Base-by-base conservation (phyloP, 2,888 invertebrate species). In the Drosophila anomelani region DNA sequence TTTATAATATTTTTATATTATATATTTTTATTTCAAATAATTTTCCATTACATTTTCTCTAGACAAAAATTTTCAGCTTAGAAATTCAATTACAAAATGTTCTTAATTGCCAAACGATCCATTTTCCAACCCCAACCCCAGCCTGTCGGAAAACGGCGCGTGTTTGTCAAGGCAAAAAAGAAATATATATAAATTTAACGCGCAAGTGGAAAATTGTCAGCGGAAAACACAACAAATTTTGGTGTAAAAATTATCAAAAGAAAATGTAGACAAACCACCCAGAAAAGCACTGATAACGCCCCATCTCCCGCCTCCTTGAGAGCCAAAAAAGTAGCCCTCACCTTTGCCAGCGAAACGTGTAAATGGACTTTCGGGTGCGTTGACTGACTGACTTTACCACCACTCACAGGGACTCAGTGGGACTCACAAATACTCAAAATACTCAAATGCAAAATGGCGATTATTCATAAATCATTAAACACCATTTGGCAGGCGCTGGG, bases 381-480 rank as follows among this genome's bases (percentile, higher is more conserved):
- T 84, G 84, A 88, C 88, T 88, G 83, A 82, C 76, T 83, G 83
- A 84, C 83, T 84, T 84, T 84, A 71, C 71, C 72, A 63, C 36
- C 60, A 60, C 32, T 43, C 36, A 23, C 43, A 13, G 43, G 41
- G 17, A 9, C 39, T 41, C 39, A 44, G 20, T 13, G 43, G 7
- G 13, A 13, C 44, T 23, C 46, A 46, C 44, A 41, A 49, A 47
- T 23, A 58, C 23, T 29, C 60, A 58, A 58, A 26, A 60, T 23
- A 36, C 46, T 41, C 63, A 85, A 77, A 88, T 82, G 83, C 85
- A 91, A 91, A 91, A 91, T 91, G 91, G 91, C 91, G 91, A 91
- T 91, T 91, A 91, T 91, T 91, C 91, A 91, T 91, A 91, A 91
- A 91, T 91, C 91, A 91, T 91, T 91, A 91, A 91, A 91, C 91